Conservation (phyloP, 1,140 invertebrate genomes). For the Tetramorium parvispinum region DNA sequence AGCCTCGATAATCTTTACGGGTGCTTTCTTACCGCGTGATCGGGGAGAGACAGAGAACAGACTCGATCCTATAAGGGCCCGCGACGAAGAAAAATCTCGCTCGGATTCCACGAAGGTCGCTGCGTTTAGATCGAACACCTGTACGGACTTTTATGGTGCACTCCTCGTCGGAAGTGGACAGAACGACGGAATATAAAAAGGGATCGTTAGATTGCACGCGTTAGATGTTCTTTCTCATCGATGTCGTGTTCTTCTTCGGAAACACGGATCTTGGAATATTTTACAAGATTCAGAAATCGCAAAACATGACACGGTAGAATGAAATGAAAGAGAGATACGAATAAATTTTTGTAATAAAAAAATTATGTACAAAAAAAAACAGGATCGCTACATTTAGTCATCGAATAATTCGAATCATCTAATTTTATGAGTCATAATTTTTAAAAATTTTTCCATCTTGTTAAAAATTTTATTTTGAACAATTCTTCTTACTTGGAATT, state of each 20-base stretch:
- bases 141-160: slow-evolving; percentile 73
- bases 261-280: not conserved
- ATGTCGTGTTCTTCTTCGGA: not conserved
- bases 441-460: too few species aligned
- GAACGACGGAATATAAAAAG: slow-evolving; percentile 41
- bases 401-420: not conserved
- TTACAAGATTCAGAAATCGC: not conserved
- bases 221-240: slow-evolving; percentile 14
- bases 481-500: not conserved
- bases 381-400: not conserved
- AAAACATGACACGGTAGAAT: not conserved
- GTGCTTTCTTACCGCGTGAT: slow-evolving; percentile 63
- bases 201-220: slow-evolving; percentile 37
- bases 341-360: slow-evolving; percentile 12
- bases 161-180: slow-evolving; percentile 21
- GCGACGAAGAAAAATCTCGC: slow-evolving; percentile 64
- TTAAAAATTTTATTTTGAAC: not conserved
- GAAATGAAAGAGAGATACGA: not conserved
- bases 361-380: not conserved
- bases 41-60: slow-evolving; percentile 58
- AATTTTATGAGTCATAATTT: not conserved
- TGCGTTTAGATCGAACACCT: slow-evolving; percentile 79
- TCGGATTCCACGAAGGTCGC: slow-evolving; percentile 76
- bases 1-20: slow-evolving; percentile 48
- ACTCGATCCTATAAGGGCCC: slow-evolving; percentile 73